Base-by-base conservation (phyloP, 2,888 invertebrate species). In the Chrysolina haemoptera region DNA sequence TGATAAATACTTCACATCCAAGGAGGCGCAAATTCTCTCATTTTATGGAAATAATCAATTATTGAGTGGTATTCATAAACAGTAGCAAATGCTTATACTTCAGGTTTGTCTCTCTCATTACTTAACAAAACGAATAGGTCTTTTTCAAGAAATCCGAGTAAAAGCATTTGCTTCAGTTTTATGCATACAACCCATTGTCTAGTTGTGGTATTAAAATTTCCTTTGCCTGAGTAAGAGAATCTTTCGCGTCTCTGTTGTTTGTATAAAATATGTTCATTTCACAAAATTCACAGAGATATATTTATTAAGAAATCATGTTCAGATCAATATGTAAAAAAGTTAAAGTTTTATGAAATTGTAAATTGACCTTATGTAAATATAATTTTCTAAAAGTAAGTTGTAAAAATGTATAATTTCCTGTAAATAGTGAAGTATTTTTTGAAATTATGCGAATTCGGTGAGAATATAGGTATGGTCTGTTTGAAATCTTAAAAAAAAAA, bases 381-480 rank as follows among this genome's bases (percentile, higher is more conserved):
- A 69, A 77, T 74, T 79, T 79, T 76, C 59, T 71, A 74, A 71
- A 55, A 67, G 62, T 73, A 68, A 68, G 68, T 76, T 75, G 75
- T 75, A 77, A 79, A 78, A 75, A 72, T 77, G 79, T 79, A 79
- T 79, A 77, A 79, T 76, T 77, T 79, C 68, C 62, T 82, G 81
- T 80, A 82, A 79, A 82, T 81, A 81, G 81, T 80, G 79, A 79
- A 80, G 80, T 78, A 76, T 79, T 75, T 78, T 71, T 75, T 80
- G 79, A 78, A 80, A 79, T 81, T 79, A 75, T 74, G 74, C 76
- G 78, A 79, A 82, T 80, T 78, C 79, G 62, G 59, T 68, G 63
- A 50, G 22, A 62, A 66, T 66, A 62, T 62, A 68, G 70, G 74
- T 70, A 71, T 76, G 75, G 75, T 74, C 74, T 74, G 78, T 78